Evolutionary conservation across 2,888 invertebrate genomes (phyloP), one percentile per base, ranked within the genome.

Genomic region (Apotomis capreana): DNA sequence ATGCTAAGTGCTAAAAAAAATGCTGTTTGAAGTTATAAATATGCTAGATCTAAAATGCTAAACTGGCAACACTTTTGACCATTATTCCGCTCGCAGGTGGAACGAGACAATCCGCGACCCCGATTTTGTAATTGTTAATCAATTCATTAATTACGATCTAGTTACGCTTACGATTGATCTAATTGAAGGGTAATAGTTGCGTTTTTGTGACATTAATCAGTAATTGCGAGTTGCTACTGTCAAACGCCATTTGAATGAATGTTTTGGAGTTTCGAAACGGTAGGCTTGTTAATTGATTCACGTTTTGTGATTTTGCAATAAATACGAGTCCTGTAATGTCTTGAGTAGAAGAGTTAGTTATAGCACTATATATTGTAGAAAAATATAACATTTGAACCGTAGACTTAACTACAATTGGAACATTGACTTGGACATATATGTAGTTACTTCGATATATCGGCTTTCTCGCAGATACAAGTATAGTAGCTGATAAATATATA

Each of bases 111-210:
- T 79, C 78, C 71, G 55, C 65, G 81, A 75, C 78, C 79, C 70
- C 74, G 76, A 82, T 87, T 84, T 82, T 79, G 79, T 70, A 80
- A 84, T 78, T 71, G 77, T 78, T 74, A 77, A 80, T 81, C 80
- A 79, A 81, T 83, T 79, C 82, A 76, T 82, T 78, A 78, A 72
- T 72, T 68, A 55, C 63, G 68, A 68, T 72, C 72, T 68, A 59
- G 68, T 72, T 72, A 40, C 49, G 59, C 36, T 68, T 58, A 49
- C 68, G 65, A 51, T 57, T 57, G 58, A 26, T 65, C 26, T 61
- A 70, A 70, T 70, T 67, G 65, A 70, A 62, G 67, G 61, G 61
- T 71, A 57, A 61, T 54, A 55, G 61, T 57, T 61, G 13, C 13
- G 58, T 44, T 54, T 40, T 51, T 40, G 1, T 36, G 40, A 52